Percentiles rank a stretch among this genome's conserved stretches.
Evolutionary conservation across 1,140 invertebrate genomes (phyloP).

Genomic region (Dendrolimus kikuchii): DNA sequence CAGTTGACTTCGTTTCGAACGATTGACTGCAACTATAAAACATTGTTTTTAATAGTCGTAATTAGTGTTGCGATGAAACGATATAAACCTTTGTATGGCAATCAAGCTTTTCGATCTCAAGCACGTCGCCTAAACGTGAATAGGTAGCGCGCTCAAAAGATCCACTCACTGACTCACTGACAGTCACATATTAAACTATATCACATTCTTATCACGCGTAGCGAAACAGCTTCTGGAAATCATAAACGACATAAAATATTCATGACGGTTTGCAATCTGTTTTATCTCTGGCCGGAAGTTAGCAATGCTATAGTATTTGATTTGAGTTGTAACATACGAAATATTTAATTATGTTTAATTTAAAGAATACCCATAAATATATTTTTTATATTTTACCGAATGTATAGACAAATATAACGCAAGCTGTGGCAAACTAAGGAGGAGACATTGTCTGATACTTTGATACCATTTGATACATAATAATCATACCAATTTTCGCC

Average conservation of each 20-base stretch:
- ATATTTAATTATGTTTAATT: no score
- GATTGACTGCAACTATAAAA: constrained; percentile 59
- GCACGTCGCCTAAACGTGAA: constrained; percentile 15
- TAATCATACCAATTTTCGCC: no score
- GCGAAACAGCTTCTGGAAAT: constrained; percentile 47
- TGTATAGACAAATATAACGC: no score
- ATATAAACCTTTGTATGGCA: constrained; percentile 25
- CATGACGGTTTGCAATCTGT: constrained; percentile 36
- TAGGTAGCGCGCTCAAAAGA: constrained; percentile 17
- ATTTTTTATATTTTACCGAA: no score
- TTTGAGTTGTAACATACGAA: no score
- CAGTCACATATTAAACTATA: constrained; percentile 21
- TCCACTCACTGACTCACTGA: constrained; percentile 17
- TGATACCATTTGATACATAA: no score
- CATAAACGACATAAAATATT: constrained; percentile 39
- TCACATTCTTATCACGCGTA: constrained; percentile 41
- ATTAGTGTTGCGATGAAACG: constrained; percentile 44
- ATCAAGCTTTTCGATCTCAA: constrained; percentile 15
- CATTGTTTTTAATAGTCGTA: constrained; percentile 50
- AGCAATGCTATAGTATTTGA: constrained; percentile 15
- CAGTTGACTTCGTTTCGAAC: constrained; percentile 35
- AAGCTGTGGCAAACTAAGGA: no score
- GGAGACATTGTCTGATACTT: no score
- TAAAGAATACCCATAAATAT: no score
- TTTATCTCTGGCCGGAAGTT: constrained; percentile 34